A percentile compares a stretch with the other conserved stretches of the same genome.
These are phyloP conservation scores for Xestia ashworthii DNA, from an alignment of 2,888 invertebrate genomes.

Conservation along the genomic window DNA sequence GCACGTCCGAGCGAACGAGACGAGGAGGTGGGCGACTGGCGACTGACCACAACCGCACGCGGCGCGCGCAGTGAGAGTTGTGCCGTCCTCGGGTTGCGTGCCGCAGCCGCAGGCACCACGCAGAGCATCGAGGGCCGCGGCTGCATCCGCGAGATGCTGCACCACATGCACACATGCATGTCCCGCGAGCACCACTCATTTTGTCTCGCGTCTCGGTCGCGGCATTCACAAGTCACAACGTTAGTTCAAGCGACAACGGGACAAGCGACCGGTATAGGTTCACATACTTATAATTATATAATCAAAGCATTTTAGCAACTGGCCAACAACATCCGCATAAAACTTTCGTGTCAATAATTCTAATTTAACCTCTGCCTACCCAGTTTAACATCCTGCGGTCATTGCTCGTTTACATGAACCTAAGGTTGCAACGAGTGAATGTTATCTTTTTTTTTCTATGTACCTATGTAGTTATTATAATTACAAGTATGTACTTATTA, in stretches of 20 bases:
- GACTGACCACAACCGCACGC: conserved; percentile 85
- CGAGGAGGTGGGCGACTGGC: conserved; percentile 81
- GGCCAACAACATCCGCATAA: conserved; percentile 64
- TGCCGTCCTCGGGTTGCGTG: conserved; percentile 76
- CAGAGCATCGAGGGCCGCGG: conserved; percentile 72
- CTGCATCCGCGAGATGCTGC: conserved; percentile 82
- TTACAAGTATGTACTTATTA: not conserved
- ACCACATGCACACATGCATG: conserved; percentile 72
- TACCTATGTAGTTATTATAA: not conserved
- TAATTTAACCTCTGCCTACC: conserved; percentile 35
- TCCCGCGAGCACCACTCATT: conserved; percentile 55
- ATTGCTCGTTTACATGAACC: conserved; percentile 37
- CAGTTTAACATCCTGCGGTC: conserved; percentile 34
- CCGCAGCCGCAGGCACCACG: conserved; percentile 70
- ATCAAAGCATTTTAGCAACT: conserved; percentile 63
- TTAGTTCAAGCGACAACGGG: conserved; percentile 38
- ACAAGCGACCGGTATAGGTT: conserved; percentile 16
- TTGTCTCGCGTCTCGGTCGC: conserved; percentile 31
- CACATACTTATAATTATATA: conserved; percentile 19
- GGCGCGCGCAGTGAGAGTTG: conserved; percentile 90
- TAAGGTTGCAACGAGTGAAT: conserved; percentile 40
- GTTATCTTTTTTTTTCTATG: conserved; percentile 27
- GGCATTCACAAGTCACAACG: conserved; percentile 31
- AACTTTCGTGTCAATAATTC: conserved; percentile 62
- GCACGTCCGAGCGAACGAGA: conserved; percentile 72